These are phyloP conservation scores for Pyrrhosoma nymphula DNA, from an alignment of 2,888 invertebrate species.

Conservation along the genomic window DNA sequence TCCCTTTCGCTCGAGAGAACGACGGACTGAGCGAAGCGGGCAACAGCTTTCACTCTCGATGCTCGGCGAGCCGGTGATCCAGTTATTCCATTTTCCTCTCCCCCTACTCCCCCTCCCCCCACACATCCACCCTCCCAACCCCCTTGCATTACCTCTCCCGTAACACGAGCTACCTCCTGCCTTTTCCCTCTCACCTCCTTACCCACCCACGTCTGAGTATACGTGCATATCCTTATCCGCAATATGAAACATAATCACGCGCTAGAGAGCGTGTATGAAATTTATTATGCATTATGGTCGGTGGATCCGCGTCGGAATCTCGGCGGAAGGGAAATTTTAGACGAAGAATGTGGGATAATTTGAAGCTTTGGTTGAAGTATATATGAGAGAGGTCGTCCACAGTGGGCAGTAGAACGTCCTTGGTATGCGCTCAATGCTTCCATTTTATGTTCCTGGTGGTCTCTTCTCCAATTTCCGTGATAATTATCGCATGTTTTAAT, in stretches of 20 bases:
- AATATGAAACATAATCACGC: no score
- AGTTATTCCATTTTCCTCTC: conserved; percentile 24
- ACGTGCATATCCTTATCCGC: no score
- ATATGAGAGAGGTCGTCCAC: no score
- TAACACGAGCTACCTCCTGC: not conserved
- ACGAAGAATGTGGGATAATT: no score
- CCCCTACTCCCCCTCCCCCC: not conserved
- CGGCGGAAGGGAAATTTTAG: no score
- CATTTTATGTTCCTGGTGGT: no score
- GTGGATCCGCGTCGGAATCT: no score
- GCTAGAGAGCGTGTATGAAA: not conserved
- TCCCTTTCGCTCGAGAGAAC: not conserved
- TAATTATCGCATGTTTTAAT: no score
- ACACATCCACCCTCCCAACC: not conserved
- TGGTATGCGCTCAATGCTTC: no score
- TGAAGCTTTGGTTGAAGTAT: no score
- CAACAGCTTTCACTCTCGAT: conserved; percentile 14
- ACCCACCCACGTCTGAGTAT: not conserved
- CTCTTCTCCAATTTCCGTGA: no score
- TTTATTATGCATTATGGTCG: not conserved
- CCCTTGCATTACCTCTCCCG: not conserved
- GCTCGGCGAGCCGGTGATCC: not conserved
- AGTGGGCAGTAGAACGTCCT: no score
- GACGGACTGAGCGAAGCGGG: not conserved
- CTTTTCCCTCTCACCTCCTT: not conserved